Percentiles rank a stretch among this genome's conserved stretches.
phyloP scores from a whole-genome alignment of 92 coral and sea anemone genomes.

The Hydrozoanthus gracilis region DNA sequence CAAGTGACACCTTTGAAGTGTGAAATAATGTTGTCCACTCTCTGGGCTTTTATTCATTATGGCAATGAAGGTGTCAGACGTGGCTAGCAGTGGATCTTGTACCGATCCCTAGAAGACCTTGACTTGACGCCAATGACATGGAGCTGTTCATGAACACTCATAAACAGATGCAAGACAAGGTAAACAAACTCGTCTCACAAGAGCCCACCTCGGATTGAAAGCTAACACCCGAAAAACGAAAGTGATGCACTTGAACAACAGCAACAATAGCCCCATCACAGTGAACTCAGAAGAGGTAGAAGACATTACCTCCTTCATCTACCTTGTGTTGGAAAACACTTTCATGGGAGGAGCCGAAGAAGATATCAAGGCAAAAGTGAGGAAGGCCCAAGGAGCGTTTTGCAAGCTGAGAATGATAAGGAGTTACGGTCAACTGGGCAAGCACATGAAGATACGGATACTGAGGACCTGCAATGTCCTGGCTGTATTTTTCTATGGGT shows the following conservation, averaged over 20 bases:
- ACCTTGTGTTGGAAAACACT: not conserved
- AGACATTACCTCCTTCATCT: not conserved
- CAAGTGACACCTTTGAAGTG: not conserved
- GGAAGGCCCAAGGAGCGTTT: not conserved
- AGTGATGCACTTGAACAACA: not conserved
- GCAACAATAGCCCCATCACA: not conserved
- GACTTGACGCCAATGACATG: not conserved
- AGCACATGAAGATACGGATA: too few species aligned
- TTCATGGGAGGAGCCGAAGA: not conserved
- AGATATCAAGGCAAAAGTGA: not conserved
- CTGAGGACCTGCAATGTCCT: too few species aligned
- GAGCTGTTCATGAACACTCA: not conserved
- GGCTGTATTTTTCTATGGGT: too few species aligned
- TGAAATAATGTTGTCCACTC: not conserved
- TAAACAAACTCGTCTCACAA: not conserved
- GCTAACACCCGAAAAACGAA: not conserved
- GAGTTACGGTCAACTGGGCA: not conserved
- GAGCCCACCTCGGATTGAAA: not conserved
- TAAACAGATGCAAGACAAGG: not conserved
- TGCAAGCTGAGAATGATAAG: not conserved
- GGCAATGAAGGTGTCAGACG: not conserved
- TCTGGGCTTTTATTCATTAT: not conserved
- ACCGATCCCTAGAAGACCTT: not conserved
- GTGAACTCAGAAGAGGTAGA: not conserved
- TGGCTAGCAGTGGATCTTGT: too few species aligned